A percentile compares a stretch with the other conserved stretches of the same genome.
These are phyloP conservation scores for Sarotherodon lohbergeri DNA, from an alignment of 2,113 vertebrate species.

Conservation along the genomic window DNA sequence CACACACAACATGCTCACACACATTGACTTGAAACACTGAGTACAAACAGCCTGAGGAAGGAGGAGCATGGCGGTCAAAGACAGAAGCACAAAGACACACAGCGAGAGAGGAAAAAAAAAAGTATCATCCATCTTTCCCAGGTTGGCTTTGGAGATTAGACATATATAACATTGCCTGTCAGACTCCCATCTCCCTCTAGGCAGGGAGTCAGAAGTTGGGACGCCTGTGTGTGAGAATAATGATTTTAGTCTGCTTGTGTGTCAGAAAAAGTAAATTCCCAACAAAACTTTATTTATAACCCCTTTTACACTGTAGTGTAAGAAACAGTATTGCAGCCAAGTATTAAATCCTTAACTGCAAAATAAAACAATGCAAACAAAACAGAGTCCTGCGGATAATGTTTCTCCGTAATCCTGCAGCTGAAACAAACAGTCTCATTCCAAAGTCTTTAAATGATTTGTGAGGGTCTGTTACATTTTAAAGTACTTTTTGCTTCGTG, in stretches of 20 bases:
- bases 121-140: background rate
- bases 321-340: background rate
- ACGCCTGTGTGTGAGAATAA: background rate
- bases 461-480: background rate
- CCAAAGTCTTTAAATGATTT: background rate
- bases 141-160: constrained; percentile 18
- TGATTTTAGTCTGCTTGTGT: background rate
- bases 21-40: background rate
- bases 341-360: background rate
- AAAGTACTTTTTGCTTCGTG: background rate
- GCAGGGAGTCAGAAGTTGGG: background rate
- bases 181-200: background rate
- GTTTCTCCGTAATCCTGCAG: background rate
- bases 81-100: background rate
- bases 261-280: background rate
- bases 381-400: background rate
- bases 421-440: background rate
- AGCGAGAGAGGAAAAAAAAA: background rate
- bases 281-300: background rate
- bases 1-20: background rate
- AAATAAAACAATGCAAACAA: background rate
- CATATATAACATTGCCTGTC: background rate
- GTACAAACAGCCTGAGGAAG: background rate
- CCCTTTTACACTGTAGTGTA: background rate
- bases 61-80: background rate